Evolutionary conservation across 1,140 invertebrate species (phyloP), one percentile per base, ranked within the genome.

Genomic region (Araneus ventricosus): DNA sequence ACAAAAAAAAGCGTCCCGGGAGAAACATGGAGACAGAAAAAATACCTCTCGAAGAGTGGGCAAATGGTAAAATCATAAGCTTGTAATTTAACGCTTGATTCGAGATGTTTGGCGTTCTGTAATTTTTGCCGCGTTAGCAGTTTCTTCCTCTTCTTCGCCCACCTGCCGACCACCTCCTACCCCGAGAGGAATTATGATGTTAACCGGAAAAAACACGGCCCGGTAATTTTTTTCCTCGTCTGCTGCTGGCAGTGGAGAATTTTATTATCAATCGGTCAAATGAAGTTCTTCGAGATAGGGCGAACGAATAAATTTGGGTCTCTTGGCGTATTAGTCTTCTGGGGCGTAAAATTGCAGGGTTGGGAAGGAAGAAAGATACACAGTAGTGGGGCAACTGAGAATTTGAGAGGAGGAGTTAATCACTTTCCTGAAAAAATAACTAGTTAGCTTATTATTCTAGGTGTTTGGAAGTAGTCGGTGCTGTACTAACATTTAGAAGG

Each of bases 21-120:
- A n/a, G n/a, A n/a, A n/a, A n/a, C 4, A 22, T 10, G 34, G 10
- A n/a, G n/a, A n/a, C n/a, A n/a, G 10, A 5, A 75, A 34, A 75
- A 34, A 37, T 6, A 37, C 4, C 4, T 17, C 30, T 4, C 70
- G 10, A 3, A 17, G 30, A 75, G 30, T 20, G 34, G 17, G 17
- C 14, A 75, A 75, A 75, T 75, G 70, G 70, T 37, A 37, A 75
- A 75, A 75, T 37, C 30, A 34, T 75, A 75, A 75, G 70, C 30
- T 75, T 75, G 70, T 75, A 75, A 75, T 75, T 75, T 75, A 75
- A 75, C 70, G 70, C 70, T 30, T 75, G 70, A 75, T 75, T 75
- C 14, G 34, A 4, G 20, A 22, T 75, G 70, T 75, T 75, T 37
- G 70, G 70, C 70, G 70, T 34, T 20, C 34, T 75, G 4, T 75